Evolutionary conservation across 53 echinoderm and acorn worm genomes (phyloP).

Genomic region (Pentamera pediparva): DNA sequence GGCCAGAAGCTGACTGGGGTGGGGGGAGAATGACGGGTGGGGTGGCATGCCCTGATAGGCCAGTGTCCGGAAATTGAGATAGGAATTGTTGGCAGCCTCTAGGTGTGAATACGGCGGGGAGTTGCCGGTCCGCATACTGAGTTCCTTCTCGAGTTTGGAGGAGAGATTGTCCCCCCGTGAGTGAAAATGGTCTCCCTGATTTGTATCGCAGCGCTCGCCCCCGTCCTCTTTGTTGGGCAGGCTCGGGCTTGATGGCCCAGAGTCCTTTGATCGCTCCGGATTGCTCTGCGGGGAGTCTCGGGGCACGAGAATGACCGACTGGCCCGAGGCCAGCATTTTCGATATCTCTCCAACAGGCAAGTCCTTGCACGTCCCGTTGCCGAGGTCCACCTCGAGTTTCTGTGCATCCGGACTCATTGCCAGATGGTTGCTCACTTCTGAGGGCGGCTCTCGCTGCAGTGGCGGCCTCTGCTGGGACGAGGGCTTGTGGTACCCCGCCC

Average conservation of each 20-base stretch:
- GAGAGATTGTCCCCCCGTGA: slow-evolving; percentile 23
- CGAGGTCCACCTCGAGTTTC: slow-evolving; percentile 26
- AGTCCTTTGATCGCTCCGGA: slow-evolving; percentile 54
- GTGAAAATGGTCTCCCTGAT: slow-evolving; percentile 48
- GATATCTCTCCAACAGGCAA: slow-evolving; percentile 63
- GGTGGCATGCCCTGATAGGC: slow-evolving; percentile 70
- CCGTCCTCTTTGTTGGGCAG: slow-evolving; percentile 41
- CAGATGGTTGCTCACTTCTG: background rate
- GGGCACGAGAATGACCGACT: slow-evolving; percentile 93
- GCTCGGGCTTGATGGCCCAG: slow-evolving; percentile 70
- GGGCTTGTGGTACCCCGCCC: slow-evolving; percentile 16
- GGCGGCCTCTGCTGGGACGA: slow-evolving; percentile 2
- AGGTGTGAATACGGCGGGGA: slow-evolving; percentile 31
- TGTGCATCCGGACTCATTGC: slow-evolving; percentile 5
- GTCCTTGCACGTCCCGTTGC: slow-evolving; percentile 41
- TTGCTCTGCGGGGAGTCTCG: slow-evolving; percentile 36
- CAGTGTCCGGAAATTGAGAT: slow-evolving; percentile 52
- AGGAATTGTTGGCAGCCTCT: slow-evolving; percentile 24
- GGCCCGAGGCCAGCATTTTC: slow-evolving; percentile 91
- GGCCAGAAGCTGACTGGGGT: slow-evolving; percentile 64
- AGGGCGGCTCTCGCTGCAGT: background rate
- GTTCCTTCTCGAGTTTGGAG: slow-evolving; percentile 34
- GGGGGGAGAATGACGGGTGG: slow-evolving; percentile 66
- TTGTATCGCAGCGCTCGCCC: slow-evolving; percentile 48
- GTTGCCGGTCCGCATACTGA: slow-evolving; percentile 26